phyloP scores from a whole-genome alignment of 2,113 vertebrate genomes.

The Rhodinocichla rosea region DNA sequence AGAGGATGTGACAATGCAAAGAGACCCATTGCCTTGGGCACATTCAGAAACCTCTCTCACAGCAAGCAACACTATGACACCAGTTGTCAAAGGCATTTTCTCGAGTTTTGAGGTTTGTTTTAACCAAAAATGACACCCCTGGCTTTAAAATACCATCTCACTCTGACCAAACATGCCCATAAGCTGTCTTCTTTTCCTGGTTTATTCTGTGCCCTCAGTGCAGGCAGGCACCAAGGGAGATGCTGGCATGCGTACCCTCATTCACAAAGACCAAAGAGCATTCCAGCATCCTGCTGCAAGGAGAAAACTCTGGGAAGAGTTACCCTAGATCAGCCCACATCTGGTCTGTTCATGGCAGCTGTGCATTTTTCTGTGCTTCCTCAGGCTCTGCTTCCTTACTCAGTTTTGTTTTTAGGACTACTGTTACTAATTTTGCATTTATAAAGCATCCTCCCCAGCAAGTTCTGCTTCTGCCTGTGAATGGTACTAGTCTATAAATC shows the following conservation, averaged over 20 bases:
- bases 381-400: not conserved
- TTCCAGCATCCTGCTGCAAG: not conserved
- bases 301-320: not conserved
- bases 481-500: not conserved
- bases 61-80: not conserved
- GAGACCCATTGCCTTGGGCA: not conserved
- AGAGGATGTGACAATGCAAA: not conserved
- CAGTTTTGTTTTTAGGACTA: not conserved
- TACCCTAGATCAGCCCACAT: not conserved
- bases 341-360: not conserved
- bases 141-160: not conserved
- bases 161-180: not conserved
- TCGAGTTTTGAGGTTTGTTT: not conserved
- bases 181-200: not conserved
- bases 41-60: not conserved
- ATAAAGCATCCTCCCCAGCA: not conserved
- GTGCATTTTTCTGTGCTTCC: not conserved
- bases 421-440: not conserved
- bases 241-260: not conserved
- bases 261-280: not conserved
- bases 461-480: not conserved
- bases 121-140: not conserved
- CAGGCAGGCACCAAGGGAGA: not conserved
- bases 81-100: not conserved
- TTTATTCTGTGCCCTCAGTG: not conserved